These are phyloP conservation scores for Macrotis lagotis DNA, from an alignment of 2,113 vertebrate species.

Conservation along the genomic window DNA sequence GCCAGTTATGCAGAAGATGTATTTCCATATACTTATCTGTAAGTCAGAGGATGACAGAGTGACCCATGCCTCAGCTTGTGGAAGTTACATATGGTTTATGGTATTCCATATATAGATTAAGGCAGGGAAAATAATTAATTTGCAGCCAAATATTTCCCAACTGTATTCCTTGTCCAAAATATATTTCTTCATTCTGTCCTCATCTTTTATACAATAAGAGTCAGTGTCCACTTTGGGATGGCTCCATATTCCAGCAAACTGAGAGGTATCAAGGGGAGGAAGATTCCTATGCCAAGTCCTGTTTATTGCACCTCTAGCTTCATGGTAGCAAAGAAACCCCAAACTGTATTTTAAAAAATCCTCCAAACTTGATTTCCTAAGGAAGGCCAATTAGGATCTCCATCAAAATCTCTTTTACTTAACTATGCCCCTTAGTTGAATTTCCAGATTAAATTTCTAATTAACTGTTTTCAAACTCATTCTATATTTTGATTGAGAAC, in stretches of 20 bases:
- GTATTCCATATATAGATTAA: neutral
- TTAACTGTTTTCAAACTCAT: neutral
- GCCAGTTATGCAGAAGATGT: neutral
- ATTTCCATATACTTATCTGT: neutral
- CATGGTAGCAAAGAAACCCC: neutral
- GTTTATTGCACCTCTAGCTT: neutral
- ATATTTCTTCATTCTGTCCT: neutral
- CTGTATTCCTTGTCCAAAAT: neutral
- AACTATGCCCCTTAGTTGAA: neutral
- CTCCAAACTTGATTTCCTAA: neutral
- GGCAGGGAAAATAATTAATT: neutral
- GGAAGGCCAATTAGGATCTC: neutral
- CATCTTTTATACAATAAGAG: neutral
- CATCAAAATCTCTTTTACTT: neutral
- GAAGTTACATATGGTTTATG: neutral
- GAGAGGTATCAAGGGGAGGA: neutral
- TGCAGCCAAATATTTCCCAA: neutral
- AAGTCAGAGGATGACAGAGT: neutral
- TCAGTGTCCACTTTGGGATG: neutral
- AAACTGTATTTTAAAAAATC: neutral
- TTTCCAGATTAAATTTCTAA: neutral
- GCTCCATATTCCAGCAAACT: neutral
- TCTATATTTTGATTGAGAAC: neutral
- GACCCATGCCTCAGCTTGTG: neutral
- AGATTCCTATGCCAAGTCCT: neutral